Percentiles rank a stretch among this genome's conserved stretches.
These are phyloP conservation scores for Rugalucina vietnamica DNA, from an alignment of 2,888 invertebrate species.

Conservation along the genomic window DNA sequence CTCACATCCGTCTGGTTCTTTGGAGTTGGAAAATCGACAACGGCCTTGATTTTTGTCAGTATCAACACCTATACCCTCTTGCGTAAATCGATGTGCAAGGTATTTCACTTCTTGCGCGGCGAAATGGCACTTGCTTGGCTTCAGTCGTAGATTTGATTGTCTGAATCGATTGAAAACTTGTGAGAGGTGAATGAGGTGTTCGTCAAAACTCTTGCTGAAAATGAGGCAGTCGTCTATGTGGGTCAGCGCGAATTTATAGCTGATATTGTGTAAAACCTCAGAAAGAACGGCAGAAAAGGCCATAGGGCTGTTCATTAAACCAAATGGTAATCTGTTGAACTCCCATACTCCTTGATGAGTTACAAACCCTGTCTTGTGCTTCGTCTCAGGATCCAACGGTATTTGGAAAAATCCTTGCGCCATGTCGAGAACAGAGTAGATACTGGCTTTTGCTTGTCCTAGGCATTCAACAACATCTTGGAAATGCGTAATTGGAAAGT, in stretches of 20 bases:
- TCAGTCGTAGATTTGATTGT: conserved; percentile 52
- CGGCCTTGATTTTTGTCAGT: conserved; percentile 35
- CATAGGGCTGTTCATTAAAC: conserved; percentile 49
- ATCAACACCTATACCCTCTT: conserved; percentile 54
- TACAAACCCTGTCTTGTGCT: conserved; percentile 53
- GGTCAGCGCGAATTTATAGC: conserved; percentile 58
- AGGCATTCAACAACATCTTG: conserved; percentile 52
- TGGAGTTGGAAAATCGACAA: conserved; percentile 31
- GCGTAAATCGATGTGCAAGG: conserved; percentile 54
- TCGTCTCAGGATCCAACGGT: conserved; percentile 37
- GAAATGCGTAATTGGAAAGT: conserved; percentile 50
- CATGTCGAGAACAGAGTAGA: conserved; percentile 51
- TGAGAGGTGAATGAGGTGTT: conserved; percentile 54
- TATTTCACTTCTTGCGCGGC: conserved; percentile 49
- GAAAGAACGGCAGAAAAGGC: conserved; percentile 54
- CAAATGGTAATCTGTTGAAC: conserved; percentile 60
- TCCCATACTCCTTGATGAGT: conserved; percentile 51
- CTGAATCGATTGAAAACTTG: conserved; percentile 51
- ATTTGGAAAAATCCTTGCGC: conserved; percentile 59
- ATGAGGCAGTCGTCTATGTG: conserved; percentile 63
- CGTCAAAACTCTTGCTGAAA: conserved; percentile 45
- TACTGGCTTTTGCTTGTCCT: conserved; percentile 27
- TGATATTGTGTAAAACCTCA: conserved; percentile 50
- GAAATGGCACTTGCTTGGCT: conserved; percentile 61
- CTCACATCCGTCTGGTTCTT: conserved; percentile 50